Conservation (phyloP, 2,797 vertebrate species). For the Mus spretus region DNA sequence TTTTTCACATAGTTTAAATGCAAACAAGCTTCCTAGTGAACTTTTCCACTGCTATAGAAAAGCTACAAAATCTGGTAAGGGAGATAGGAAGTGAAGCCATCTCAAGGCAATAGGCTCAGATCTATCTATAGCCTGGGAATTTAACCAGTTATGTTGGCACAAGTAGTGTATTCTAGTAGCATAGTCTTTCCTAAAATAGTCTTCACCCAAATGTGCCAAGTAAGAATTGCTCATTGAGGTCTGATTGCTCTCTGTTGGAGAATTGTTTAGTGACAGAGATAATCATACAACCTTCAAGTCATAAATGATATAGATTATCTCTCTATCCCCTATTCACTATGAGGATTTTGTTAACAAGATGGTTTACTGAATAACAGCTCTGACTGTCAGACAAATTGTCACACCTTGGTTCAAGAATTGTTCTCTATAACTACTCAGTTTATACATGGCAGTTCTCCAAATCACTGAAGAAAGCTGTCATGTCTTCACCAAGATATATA, state of each 20-base stretch:
- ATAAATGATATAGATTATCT: not conserved
- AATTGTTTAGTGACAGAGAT: not conserved
- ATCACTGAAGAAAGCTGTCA: conserved; percentile 44
- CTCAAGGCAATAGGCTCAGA: not conserved
- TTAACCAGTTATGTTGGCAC: not conserved
- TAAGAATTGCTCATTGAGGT: not conserved
- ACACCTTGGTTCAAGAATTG: not conserved
- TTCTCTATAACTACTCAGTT: conserved; percentile 15
- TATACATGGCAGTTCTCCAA: conserved; percentile 13
- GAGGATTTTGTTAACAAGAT: not conserved
- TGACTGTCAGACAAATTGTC: not conserved
- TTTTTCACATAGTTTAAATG: not conserved
- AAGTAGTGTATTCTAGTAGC: not conserved
- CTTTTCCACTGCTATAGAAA: conserved; percentile 55
- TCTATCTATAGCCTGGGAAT: not conserved
- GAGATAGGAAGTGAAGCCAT: not conserved
- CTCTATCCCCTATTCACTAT: not conserved
- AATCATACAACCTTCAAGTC: not conserved
- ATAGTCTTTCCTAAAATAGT: not conserved
- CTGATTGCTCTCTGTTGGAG: not conserved
- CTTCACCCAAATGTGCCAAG: not conserved
- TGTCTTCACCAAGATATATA: not conserved
- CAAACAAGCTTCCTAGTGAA: conserved; percentile 47
- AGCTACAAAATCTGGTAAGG: conserved; percentile 40
- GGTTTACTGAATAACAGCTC: not conserved